phyloP scores from a whole-genome alignment of 1,140 invertebrate genomes.

The Drosophila nikananu region DNA sequence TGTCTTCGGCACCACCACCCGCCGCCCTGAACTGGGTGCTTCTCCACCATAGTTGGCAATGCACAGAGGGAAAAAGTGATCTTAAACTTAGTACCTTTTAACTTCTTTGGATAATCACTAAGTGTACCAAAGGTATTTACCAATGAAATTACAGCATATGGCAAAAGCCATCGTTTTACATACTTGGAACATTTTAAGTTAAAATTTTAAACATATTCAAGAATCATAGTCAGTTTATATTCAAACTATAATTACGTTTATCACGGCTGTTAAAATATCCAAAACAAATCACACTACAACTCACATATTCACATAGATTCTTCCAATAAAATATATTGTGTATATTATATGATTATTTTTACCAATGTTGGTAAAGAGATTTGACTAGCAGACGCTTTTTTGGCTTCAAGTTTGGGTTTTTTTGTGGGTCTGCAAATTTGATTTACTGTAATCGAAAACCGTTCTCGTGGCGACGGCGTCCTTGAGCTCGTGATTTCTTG shows the following conservation, averaged over 20 bases:
- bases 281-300: not conserved
- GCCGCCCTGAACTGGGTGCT: not conserved
- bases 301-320: not conserved
- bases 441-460: conserved; percentile 68
- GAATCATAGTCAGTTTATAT: no score
- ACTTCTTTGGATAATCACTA: not conserved
- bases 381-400: conserved; percentile 46
- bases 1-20: conserved; percentile 29
- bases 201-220: not conserved
- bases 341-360: not conserved
- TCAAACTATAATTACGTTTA: not conserved
- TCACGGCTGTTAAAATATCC: not conserved
- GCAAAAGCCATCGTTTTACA: no score
- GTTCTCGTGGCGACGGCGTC: conserved; percentile 34
- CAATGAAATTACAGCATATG: no score
- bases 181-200: no score
- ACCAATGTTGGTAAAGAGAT: not conserved
- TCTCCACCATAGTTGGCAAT: not conserved
- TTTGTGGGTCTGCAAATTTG: conserved; percentile 55
- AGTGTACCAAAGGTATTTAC: no score
- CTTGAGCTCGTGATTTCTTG: conserved; percentile 28
- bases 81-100: not conserved
- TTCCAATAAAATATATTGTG: not conserved
- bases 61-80: conserved; percentile 5
- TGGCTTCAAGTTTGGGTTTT: conserved; percentile 45